Evolutionary conservation across 2,888 invertebrate species (phyloP).

Genomic region (Ganaspis brasiliensis): DNA sequence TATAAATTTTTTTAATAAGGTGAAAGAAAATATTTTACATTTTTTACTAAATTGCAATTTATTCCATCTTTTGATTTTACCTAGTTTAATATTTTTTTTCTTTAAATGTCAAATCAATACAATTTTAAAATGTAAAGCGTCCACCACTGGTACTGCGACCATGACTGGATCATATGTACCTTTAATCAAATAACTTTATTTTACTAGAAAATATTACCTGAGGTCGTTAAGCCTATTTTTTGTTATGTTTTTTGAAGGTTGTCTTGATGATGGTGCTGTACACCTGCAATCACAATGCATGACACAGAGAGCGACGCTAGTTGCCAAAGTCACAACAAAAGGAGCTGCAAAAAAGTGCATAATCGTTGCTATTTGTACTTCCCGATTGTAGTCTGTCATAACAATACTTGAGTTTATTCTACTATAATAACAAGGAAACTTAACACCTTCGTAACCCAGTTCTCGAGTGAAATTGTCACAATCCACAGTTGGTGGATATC

Average conservation of each 20-base stretch:
- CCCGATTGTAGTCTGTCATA: constrained; percentile 91
- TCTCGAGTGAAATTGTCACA: constrained; percentile 89
- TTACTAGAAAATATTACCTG: constrained; percentile 77
- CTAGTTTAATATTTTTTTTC: too few relatives aligned
- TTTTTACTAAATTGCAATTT: too few relatives aligned
- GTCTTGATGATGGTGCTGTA: constrained; percentile 85
- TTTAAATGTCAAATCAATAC: too few relatives aligned
- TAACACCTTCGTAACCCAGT: constrained; percentile 87
- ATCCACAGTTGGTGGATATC: constrained; percentile 89
- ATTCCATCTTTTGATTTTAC: too few relatives aligned
- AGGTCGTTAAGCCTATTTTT: constrained; percentile 83
- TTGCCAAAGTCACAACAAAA: constrained; percentile 91
- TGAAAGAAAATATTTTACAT: too few relatives aligned
- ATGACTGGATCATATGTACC: too few relatives aligned
- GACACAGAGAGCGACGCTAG: constrained; percentile 92
- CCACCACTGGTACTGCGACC: too few relatives aligned
- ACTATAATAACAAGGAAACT: constrained; percentile 87
- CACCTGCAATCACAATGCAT: constrained; percentile 93
- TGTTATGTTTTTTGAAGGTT: constrained; percentile 82
- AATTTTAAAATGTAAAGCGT: too few relatives aligned
- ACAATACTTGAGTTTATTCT: constrained; percentile 91
- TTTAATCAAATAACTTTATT: too few relatives aligned
- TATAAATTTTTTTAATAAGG: too few relatives aligned
- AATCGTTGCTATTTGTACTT: constrained; percentile 91
- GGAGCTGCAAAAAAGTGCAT: constrained; percentile 92